Evolutionary conservation across 2,888 invertebrate species (phyloP).

Genomic region (Platycnemis pennipes): DNA sequence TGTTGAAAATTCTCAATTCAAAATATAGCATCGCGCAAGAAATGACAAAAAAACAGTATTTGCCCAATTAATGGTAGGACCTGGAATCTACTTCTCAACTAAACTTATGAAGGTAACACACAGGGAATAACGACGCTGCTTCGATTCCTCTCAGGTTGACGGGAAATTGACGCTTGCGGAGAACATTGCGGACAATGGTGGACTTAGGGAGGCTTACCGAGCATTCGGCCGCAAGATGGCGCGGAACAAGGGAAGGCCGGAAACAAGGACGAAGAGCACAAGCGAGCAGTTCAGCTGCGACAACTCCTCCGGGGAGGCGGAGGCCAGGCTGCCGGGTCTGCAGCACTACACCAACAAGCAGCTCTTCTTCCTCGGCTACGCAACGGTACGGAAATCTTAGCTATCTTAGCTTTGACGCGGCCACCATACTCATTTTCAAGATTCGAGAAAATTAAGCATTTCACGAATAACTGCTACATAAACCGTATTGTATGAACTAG

Average conservation of each 20-base stretch:
- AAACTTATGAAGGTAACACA: too few relatives aligned
- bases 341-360: conserved; percentile 70
- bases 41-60: too few relatives aligned
- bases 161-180: conserved; percentile 79
- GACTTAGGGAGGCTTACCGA: conserved; percentile 76
- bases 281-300: not conserved
- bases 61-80: too few relatives aligned
- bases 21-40: too few relatives aligned
- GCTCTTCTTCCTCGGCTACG: conserved; percentile 71
- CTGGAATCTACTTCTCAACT: too few relatives aligned
- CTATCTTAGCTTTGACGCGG: too few relatives aligned
- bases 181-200: conserved; percentile 78
- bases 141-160: conserved; percentile 78
- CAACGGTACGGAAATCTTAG: conserved; percentile 40
- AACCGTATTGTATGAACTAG: too few relatives aligned
- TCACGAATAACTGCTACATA: too few relatives aligned
- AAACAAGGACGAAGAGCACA: not conserved
- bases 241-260: not conserved
- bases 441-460: too few relatives aligned
- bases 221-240: conserved; percentile 75
- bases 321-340: conserved; percentile 68
- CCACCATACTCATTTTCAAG: too few relatives aligned
- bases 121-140: too few relatives aligned
- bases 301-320: not conserved
- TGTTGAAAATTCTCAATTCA: too few relatives aligned